phyloP scores from a whole-genome alignment of 1,140 invertebrate species.

The Bombus picipes region DNA sequence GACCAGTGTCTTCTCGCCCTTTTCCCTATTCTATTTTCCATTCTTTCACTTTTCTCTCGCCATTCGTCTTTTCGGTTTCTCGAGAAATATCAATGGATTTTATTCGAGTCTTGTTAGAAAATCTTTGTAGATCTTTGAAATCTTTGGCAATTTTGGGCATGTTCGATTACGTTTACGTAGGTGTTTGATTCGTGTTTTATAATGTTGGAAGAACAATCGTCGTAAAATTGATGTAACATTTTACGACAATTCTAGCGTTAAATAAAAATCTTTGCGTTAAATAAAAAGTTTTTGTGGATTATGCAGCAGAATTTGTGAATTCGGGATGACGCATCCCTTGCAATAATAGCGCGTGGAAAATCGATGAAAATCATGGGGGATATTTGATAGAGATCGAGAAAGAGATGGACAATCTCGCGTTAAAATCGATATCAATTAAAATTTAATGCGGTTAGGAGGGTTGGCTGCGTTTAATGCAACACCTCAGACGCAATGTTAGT shows the following conservation, averaged over 20 bases:
- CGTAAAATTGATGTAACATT: neutral
- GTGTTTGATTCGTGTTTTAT: no score
- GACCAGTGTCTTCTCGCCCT: neutral
- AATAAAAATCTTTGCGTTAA: neutral
- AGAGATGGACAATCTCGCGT: neutral
- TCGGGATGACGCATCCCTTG: no score
- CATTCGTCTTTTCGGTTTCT: no score
- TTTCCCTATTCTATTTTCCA: neutral
- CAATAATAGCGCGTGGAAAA: neutral
- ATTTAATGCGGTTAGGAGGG: slow-evolving; percentile 15
- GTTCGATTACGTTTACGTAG: no score
- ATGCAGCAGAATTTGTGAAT: neutral
- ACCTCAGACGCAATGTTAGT: slow-evolving; percentile 24
- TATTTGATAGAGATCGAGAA: neutral
- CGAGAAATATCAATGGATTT: no score
- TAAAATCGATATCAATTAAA: slow-evolving; percentile 33
- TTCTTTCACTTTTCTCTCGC: neutral
- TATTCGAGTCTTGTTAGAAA: neutral
- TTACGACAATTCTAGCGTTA: no score
- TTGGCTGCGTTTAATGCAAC: slow-evolving; percentile 15
- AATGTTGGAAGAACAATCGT: no score
- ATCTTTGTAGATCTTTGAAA: neutral
- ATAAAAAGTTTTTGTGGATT: neutral
- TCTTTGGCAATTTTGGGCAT: no score
- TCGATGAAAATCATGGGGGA: slow-evolving; percentile 8